Evolutionary conservation across 2,797 vertebrate genomes (phyloP).

Genomic region (Artibeus lituratus): DNA sequence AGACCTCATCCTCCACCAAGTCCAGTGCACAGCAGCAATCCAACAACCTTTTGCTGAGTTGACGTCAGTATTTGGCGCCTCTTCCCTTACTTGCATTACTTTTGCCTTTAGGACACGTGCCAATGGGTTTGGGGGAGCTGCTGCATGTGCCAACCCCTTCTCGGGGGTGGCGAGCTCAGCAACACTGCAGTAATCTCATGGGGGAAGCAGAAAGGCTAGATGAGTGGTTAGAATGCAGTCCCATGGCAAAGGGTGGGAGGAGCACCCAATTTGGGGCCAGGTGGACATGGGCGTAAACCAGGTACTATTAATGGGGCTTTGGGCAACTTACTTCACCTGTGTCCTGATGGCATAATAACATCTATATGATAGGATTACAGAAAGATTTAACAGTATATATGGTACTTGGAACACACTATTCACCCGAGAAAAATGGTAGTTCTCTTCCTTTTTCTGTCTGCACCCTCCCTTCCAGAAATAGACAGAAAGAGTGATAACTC

Average conservation of each 20-base stretch:
- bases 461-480: not conserved
- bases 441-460: not conserved
- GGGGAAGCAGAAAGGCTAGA: not conserved
- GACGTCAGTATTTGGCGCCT: not conserved
- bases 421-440: not conserved
- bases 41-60: not conserved
- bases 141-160: no score
- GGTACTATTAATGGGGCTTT: not conserved
- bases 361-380: not conserved
- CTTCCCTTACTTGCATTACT: not conserved
- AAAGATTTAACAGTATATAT: not conserved
- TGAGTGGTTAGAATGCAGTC: not conserved
- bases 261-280: not conserved
- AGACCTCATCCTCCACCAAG: not conserved
- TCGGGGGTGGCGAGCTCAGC: not conserved
- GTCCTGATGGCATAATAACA: not conserved
- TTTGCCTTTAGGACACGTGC: not conserved
- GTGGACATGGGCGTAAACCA: not conserved
- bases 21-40: not conserved
- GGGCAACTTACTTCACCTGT: not conserved
- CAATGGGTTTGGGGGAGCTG: not conserved
- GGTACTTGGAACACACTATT: not conserved
- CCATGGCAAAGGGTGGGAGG: not conserved
- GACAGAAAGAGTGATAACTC: slow-evolving; percentile 25
- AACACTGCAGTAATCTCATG: not conserved